A percentile compares a stretch with the other conserved stretches of the same genome.
phyloP scores from a whole-genome alignment of 1,140 invertebrate species.

The Varroa destructor region DNA sequence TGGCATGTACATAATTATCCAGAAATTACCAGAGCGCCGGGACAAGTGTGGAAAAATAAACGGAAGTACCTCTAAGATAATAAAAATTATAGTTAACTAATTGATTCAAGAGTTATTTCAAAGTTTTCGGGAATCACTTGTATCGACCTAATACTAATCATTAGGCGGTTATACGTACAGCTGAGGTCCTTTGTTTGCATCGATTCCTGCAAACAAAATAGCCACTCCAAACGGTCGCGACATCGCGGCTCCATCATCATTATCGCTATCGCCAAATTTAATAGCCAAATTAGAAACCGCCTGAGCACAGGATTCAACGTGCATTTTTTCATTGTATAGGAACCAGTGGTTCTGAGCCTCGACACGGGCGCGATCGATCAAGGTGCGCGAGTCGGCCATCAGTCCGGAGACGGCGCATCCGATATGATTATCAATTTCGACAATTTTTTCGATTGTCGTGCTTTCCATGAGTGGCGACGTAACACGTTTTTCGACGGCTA shows the following conservation, averaged over 20 bases:
- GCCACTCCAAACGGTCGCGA: conserved; percentile 98
- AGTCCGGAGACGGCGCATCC: conserved; percentile 91
- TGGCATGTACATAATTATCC: too few relatives aligned
- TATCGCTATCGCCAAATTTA: conserved; percentile 90
- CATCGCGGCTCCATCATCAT: conserved; percentile 81
- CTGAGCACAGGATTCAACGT: conserved; percentile 89
- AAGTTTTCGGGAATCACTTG: too few relatives aligned
- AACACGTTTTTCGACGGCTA: conserved; percentile 95
- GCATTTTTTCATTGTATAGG: conserved; percentile 89
- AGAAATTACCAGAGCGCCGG: too few relatives aligned
- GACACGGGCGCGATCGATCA: conserved; percentile 83
- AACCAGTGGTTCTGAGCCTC: conserved; percentile 97
- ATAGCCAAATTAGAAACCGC: conserved; percentile 96
- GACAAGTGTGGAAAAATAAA: too few relatives aligned
- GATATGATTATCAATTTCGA: conserved; percentile 86
- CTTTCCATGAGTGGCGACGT: conserved; percentile 92
- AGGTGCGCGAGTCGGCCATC: conserved; percentile 90
- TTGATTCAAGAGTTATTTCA: too few relatives aligned
- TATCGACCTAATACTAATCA: too few relatives aligned
- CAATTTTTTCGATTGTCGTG: conserved; percentile 92
- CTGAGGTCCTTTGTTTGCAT: conserved; percentile 46
- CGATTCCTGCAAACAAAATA: conserved; percentile 49
- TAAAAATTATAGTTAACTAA: too few relatives aligned
- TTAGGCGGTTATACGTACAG: conserved; percentile 41
- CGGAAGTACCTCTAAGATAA: too few relatives aligned